Percentiles rank a stretch among this genome's conserved stretches.
Evolutionary conservation across 2,113 vertebrate species (phyloP).

Genomic region (Dipodomys ordii): DNA sequence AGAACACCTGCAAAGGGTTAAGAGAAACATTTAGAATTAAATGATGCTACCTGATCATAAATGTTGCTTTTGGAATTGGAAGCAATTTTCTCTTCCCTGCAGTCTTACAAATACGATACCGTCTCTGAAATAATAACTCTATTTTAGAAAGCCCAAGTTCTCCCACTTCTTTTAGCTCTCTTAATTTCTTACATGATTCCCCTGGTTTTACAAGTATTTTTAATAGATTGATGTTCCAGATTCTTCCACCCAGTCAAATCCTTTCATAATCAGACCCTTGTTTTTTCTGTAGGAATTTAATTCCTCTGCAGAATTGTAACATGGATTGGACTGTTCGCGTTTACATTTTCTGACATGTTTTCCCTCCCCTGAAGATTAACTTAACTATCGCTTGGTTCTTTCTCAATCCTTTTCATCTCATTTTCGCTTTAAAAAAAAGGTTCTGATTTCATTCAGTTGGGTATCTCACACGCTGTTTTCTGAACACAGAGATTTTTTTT

Average conservation of each 20-base stretch:
- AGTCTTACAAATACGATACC: constrained; percentile 30
- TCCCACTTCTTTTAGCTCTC: constrained; percentile 74
- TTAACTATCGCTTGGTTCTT: constrained; percentile 65
- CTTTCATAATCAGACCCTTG: constrained; percentile 78
- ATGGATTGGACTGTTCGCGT: constrained; percentile 58
- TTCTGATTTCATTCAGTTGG: constrained; percentile 67
- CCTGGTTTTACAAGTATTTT: constrained; percentile 79
- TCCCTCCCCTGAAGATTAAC: constrained; percentile 79
- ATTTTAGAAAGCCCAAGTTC: constrained; percentile 51
- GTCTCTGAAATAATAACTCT: constrained; percentile 64
- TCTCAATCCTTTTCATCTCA: constrained; percentile 76
- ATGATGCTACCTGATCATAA: constrained; percentile 18
- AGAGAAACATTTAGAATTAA: constrained; percentile 30
- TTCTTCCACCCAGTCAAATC: constrained; percentile 69
- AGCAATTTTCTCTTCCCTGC: constrained; percentile 40
- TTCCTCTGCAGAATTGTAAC: constrained; percentile 78
- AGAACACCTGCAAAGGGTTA: constrained; percentile 49
- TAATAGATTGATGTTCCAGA: constrained; percentile 79
- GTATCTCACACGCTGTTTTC: neutral
- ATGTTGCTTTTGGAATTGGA: constrained; percentile 52
- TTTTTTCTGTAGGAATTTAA: constrained; percentile 79
- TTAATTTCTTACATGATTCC: constrained; percentile 78
- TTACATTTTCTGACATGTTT: constrained; percentile 79
- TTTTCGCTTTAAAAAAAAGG: constrained; percentile 65
- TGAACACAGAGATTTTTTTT: constrained; percentile 40